Evolutionary conservation across 2,113 vertebrate species (phyloP).

Genomic region (cat (Felis catus)): DNA sequence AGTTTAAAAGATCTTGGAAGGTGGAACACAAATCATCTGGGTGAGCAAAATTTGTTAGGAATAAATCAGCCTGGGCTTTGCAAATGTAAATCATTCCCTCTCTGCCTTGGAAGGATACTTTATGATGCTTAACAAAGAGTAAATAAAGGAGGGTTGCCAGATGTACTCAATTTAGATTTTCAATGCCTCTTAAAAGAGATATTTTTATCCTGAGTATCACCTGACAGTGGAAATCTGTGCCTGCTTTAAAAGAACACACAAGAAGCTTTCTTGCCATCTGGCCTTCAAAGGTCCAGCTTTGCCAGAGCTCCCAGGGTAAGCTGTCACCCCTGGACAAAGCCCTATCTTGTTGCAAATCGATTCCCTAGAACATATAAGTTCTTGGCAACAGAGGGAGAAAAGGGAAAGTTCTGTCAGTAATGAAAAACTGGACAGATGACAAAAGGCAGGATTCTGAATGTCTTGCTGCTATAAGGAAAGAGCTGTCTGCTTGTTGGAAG

Average conservation of each 20-base stretch:
- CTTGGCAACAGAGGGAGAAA: neutral
- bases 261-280: constrained; percentile 45
- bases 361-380: neutral
- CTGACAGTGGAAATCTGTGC: constrained; percentile 28
- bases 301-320: neutral
- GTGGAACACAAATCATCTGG: constrained; percentile 71
- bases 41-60: constrained; percentile 68
- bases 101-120: constrained; percentile 69
- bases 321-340: neutral
- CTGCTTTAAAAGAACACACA: constrained; percentile 51
- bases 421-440: constrained; percentile 42
- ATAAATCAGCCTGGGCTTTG: constrained; percentile 73
- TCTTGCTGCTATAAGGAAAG: neutral
- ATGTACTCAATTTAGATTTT: constrained; percentile 73
- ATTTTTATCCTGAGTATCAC: constrained; percentile 71
- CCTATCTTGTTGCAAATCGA: neutral
- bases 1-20: constrained; percentile 65
- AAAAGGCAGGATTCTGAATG: neutral
- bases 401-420: constrained; percentile 41
- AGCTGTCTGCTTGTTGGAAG: neutral
- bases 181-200: constrained; percentile 60
- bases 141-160: constrained; percentile 77
- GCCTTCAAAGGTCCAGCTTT: neutral
- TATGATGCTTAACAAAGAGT: constrained; percentile 75
- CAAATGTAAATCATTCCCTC: constrained; percentile 68